These are phyloP conservation scores for Sciurus vulgaris DNA, from an alignment of 2,797 vertebrate genomes.

Conservation along the genomic window DNA sequence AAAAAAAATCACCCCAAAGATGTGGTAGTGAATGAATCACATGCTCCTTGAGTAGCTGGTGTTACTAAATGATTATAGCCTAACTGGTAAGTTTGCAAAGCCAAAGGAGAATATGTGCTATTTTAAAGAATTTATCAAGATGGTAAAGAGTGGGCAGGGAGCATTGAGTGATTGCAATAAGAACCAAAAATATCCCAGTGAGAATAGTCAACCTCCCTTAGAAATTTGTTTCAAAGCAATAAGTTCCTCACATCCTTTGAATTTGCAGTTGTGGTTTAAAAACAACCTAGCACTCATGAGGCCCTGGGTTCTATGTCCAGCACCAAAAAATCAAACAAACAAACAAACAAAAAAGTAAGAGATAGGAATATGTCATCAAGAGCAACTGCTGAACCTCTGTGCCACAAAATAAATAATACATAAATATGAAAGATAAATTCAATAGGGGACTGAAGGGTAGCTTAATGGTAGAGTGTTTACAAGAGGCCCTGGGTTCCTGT, in stretches of 20 bases:
- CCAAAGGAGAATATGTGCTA: background rate
- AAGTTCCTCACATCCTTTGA: background rate
- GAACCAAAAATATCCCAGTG: background rate
- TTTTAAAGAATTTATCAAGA: background rate
- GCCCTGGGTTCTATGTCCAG: background rate
- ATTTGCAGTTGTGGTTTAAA: background rate
- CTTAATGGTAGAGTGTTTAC: background rate
- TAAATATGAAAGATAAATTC: too few relatives aligned
- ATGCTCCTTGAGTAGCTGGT: background rate
- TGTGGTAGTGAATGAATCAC: background rate
- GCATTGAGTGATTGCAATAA: background rate
- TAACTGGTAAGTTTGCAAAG: background rate
- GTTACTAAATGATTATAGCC: background rate
- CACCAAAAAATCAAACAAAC: background rate
- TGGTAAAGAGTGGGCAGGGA: background rate
- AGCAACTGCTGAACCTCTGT: too few relatives aligned
- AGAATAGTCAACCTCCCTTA: background rate
- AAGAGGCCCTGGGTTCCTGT: background rate
- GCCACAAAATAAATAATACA: background rate
- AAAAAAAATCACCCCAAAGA: background rate
- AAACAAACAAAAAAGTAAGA: too few relatives aligned
- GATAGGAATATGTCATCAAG: background rate
- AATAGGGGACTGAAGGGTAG: background rate
- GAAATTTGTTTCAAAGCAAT: background rate
- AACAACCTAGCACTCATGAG: background rate